Evolutionary conservation across 2,113 vertebrate species (phyloP).

Genomic region (Falcunculus frontatus): DNA sequence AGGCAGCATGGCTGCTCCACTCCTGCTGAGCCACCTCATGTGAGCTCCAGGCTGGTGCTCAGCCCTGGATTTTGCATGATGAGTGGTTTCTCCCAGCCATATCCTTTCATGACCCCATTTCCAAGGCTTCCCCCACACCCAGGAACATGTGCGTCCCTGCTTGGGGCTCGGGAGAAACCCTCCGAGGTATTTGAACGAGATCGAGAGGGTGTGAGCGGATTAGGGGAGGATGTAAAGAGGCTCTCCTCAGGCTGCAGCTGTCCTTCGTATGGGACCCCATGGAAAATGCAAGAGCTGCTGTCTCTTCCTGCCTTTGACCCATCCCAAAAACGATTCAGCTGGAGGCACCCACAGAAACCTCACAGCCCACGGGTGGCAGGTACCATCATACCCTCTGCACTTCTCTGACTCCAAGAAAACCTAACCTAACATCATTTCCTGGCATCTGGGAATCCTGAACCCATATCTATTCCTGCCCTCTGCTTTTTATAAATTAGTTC

Average conservation of each 20-base stretch:
- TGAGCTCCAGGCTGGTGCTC: background rate
- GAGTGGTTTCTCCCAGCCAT: background rate
- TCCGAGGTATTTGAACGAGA: background rate
- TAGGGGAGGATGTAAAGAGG: background rate
- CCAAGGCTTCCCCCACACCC: background rate
- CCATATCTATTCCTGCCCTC: background rate
- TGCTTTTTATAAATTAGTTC: slow-evolving; percentile 30
- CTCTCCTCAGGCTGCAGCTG: background rate
- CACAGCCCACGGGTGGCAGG: background rate
- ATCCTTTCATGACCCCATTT: background rate
- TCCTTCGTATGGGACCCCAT: background rate
- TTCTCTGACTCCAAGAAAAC: background rate
- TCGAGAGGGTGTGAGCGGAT: background rate
- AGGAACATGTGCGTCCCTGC: background rate
- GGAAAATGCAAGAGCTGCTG: background rate
- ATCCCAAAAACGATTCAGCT: accelerated
- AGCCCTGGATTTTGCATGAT: background rate
- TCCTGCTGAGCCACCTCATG: background rate
- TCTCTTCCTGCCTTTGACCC: background rate
- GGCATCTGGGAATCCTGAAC: background rate
- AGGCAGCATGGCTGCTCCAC: accelerated
- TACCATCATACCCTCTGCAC: background rate
- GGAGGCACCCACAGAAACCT: background rate
- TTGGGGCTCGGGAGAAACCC: background rate
- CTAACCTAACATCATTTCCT: background rate